These are phyloP conservation scores for Tachycineta bicolor DNA, from an alignment of 2,113 vertebrate genomes.

Conservation along the genomic window DNA sequence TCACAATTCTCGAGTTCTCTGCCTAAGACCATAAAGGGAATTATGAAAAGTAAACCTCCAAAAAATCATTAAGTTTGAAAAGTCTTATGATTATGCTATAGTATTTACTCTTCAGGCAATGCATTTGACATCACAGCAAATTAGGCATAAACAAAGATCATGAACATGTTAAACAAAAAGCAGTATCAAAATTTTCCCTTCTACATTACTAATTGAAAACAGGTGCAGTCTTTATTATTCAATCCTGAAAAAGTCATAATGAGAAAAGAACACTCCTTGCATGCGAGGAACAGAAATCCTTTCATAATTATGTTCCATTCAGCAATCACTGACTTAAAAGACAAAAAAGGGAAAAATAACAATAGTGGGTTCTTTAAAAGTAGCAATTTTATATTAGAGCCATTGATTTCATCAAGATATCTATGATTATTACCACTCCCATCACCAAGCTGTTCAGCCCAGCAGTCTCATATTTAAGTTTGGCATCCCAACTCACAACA, in stretches of 20 bases:
- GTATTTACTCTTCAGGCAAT: conserved; percentile 75
- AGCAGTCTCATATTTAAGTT: conserved; percentile 62
- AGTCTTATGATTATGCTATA: conserved; percentile 73
- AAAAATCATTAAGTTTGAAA: conserved; percentile 71
- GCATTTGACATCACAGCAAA: conserved; percentile 78
- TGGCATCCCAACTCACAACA: conserved; percentile 50
- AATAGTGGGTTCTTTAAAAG: conserved; percentile 70
- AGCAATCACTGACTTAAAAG: conserved; percentile 76
- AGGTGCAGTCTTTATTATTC: conserved; percentile 84
- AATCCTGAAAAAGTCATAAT: conserved; percentile 82
- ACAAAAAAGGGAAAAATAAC: conserved; percentile 70
- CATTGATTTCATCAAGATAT: conserved; percentile 75
- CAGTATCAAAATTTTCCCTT: conserved; percentile 63
- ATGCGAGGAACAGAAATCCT: conserved; percentile 78
- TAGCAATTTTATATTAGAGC: conserved; percentile 74
- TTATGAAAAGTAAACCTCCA: conserved; percentile 68
- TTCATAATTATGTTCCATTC: conserved; percentile 84
- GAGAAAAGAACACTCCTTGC: conserved; percentile 80
- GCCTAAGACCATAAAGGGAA: conserved; percentile 40
- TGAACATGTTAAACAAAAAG: conserved; percentile 78
- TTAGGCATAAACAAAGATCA: conserved; percentile 80
- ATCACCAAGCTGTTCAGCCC: conserved; percentile 60
- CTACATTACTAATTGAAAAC: conserved; percentile 78
- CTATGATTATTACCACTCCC: conserved; percentile 73
- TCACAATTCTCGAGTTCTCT: conserved; percentile 49